These are phyloP conservation scores for Elymnias hypermnestra DNA, from an alignment of 1,140 invertebrate genomes.

Conservation along the genomic window DNA sequence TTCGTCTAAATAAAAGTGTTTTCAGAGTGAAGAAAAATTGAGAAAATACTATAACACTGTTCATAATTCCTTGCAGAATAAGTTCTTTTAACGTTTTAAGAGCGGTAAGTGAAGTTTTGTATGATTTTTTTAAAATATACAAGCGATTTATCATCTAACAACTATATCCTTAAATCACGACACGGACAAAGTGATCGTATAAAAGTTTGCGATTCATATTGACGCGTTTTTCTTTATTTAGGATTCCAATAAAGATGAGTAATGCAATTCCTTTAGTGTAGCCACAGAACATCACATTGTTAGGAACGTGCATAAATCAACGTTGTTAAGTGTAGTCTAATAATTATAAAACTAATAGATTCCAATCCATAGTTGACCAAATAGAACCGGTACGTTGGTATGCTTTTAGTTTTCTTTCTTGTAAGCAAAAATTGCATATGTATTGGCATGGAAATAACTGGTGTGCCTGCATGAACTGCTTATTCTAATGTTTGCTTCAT, in stretches of 20 bases:
- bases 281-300: not conserved
- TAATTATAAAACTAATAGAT: too few species aligned
- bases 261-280: constrained; percentile 11
- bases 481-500: too few species aligned
- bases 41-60: constrained; percentile 18
- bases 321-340: too few species aligned
- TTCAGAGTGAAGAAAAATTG: constrained; percentile 27
- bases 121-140: not conserved
- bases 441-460: too few species aligned
- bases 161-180: not conserved
- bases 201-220: not conserved
- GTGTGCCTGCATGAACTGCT: too few species aligned
- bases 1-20: constrained; percentile 31
- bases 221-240: constrained; percentile 11
- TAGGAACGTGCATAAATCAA: not conserved
- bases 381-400: too few species aligned
- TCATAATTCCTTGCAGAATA: constrained; percentile 11
- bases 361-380: too few species aligned
- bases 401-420: too few species aligned
- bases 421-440: too few species aligned
- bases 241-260: constrained; percentile 21
- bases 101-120: constrained; percentile 17
- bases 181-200: not conserved
- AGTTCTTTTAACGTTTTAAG: not conserved
- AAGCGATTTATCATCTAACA: constrained; percentile 4